Evolutionary conservation across 2,888 invertebrate genomes (phyloP), one percentile per base, ranked within the genome.

Genomic region (Netelia inedita): DNA sequence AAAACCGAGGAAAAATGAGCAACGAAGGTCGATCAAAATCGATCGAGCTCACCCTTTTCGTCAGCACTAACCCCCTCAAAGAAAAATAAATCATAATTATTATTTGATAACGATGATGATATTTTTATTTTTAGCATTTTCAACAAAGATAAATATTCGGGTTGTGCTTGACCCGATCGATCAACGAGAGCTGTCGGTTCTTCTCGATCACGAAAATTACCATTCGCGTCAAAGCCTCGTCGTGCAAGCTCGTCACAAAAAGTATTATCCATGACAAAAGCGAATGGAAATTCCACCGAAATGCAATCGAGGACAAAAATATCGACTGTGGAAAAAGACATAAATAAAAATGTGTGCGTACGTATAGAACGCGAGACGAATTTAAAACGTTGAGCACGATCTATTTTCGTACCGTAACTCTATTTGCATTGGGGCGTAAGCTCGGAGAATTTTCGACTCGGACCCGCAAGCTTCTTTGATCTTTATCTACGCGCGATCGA

Each of bases 201-300:
- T 41, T 46, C 59, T 78, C 68, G 76, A 68, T 78, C 68, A 46
- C 41, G 0, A 35, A 71, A 71, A 71, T 71, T 71, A 71, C 5
- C 55, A 55, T 55, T 19, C 16, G 19, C 19, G n/a, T 9, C 16
- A 8, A 19, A 16, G 55, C 19, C 16, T 55, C 19, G 19, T 55
- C 16, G 14, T 55, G 16, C 55, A 55, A 3, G 57, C 21, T 19
- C 16, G n/a, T 57, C 19, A n/a, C 6, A 19, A 57, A 9, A 19
- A 19, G 19, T 57, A 16, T 57, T 57, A 19, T 53, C 14, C 57
- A 57, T 57, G 57, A 21, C 21, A 21, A 57, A 21, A 57, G 57
- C 57, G n/a, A n/a, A 19, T 19, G 2, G 19, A 57, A 57, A 19
- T 19, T 16, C 8, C 1, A 19, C 57, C 16, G 57, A 10, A 57